Percentiles rank a stretch among this genome's conserved stretches.
phyloP scores from a whole-genome alignment of 2,113 vertebrate genomes.

The Orycteropus afer region DNA sequence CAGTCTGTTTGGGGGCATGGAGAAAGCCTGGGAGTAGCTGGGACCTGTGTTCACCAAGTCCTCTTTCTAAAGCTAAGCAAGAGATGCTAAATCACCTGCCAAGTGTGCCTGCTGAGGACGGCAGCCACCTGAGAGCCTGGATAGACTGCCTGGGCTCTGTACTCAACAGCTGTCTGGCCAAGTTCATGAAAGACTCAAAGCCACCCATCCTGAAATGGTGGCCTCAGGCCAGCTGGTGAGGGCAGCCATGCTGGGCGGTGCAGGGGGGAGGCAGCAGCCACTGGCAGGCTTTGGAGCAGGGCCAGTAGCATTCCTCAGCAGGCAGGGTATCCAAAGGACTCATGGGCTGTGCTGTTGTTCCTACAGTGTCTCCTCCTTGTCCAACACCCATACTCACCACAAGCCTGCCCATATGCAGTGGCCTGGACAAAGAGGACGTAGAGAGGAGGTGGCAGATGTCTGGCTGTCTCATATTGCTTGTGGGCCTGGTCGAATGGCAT shows the following conservation, averaged over 20 bases:
- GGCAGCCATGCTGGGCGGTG: conserved; percentile 48
- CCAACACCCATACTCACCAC: conserved; percentile 88
- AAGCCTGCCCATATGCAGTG: conserved; percentile 96
- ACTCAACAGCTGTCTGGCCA: neutral
- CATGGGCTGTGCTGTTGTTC: neutral
- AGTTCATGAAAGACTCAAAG: conserved; percentile 37
- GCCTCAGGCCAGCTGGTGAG: conserved; percentile 20
- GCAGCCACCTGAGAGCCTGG: neutral
- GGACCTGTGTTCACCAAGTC: neutral
- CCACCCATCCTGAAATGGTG: conserved; percentile 38
- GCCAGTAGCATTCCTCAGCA: neutral
- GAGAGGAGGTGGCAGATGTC: conserved; percentile 95
- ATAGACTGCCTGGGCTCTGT: neutral
- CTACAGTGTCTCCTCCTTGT: conserved; percentile 11
- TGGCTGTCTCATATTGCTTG: conserved; percentile 95
- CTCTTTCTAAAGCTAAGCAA: neutral
- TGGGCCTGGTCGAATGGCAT: conserved; percentile 98
- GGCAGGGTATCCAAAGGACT: conserved; percentile 28
- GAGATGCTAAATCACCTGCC: neutral
- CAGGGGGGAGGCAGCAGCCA: conserved; percentile 2
- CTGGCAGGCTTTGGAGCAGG: conserved; percentile 1
- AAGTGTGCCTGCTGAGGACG: neutral
- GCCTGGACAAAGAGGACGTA: conserved; percentile 98
- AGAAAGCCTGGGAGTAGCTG: conserved; percentile 16
- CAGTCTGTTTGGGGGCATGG: neutral